Conservation (phyloP, 2,113 vertebrate genomes). For the Leptobrachium leishanense region DNA sequence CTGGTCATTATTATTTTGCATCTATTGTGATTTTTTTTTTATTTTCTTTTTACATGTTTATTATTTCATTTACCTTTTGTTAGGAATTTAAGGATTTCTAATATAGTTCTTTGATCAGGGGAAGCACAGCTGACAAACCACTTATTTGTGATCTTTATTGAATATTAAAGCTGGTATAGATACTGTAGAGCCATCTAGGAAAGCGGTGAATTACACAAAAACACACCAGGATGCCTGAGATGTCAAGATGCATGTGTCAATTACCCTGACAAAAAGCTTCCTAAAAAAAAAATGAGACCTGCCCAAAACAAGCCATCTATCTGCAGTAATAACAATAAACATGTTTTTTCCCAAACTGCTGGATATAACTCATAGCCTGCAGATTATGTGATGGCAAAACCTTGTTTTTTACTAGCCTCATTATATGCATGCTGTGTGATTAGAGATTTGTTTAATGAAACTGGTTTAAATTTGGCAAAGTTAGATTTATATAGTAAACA, state of each 20-base stretch:
- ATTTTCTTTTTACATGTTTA: background rate
- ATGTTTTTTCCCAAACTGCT: background rate
- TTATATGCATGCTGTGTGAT: slow-evolving; percentile 8
- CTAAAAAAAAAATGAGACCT: slow-evolving; percentile 9
- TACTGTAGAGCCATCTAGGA: slow-evolving; percentile 19
- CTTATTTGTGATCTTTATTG: slow-evolving; percentile 4
- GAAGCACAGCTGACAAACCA: background rate
- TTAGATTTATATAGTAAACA: background rate
- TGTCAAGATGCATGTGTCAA: slow-evolving; percentile 30
- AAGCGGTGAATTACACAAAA: slow-evolving; percentile 18
- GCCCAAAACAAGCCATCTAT: slow-evolving; percentile 16
- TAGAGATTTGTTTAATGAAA: background rate
- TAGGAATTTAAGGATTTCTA: background rate
- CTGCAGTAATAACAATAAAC: slow-evolving; percentile 22
- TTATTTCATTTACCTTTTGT: background rate
- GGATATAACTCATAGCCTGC: background rate
- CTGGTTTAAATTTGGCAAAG: background rate
- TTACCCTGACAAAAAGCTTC: slow-evolving; percentile 16
- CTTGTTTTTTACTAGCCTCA: background rate
- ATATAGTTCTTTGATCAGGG: background rate
- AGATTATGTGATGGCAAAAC: background rate
- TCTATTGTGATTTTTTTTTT: too few species aligned
- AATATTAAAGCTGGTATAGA: background rate
- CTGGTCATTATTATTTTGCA: too few species aligned
- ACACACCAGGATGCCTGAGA: slow-evolving; percentile 11